Conservation (phyloP, 2,113 vertebrate genomes). For the Isichthys henryi region DNA sequence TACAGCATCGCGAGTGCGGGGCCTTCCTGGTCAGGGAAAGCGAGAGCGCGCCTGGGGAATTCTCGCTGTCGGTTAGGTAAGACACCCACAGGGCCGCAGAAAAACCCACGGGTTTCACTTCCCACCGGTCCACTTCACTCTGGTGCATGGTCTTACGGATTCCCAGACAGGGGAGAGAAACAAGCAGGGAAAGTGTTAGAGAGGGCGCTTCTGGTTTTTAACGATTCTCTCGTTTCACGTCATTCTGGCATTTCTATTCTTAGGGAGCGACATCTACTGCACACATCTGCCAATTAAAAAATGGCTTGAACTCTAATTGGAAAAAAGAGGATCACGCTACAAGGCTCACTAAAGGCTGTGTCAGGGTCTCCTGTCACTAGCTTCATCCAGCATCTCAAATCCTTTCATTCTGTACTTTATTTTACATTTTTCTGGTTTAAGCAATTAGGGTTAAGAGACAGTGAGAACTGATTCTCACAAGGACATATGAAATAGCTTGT, state of each 20-base stretch:
- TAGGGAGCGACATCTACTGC: background rate
- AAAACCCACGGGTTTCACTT: background rate
- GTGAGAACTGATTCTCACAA: background rate
- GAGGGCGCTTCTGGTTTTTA: background rate
- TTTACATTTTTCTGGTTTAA: background rate
- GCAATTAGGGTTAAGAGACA: background rate
- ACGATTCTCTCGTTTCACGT: background rate
- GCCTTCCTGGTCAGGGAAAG: slow-evolving; percentile 87
- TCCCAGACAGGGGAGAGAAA: background rate
- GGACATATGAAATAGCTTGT: background rate
- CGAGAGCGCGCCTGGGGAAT: slow-evolving; percentile 84
- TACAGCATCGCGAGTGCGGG: slow-evolving; percentile 67
- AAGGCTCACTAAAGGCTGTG: background rate
- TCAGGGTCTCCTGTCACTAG: background rate
- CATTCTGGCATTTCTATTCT: slow-evolving; percentile 7
- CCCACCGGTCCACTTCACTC: background rate
- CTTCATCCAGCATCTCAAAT: background rate
- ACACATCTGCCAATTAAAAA: slow-evolving; percentile 18
- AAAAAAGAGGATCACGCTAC: background rate
- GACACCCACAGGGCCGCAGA: slow-evolving; percentile 18
- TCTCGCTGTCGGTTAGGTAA: slow-evolving; percentile 90
- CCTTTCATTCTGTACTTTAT: background rate
- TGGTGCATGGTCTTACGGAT: background rate
- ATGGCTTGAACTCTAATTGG: slow-evolving; percentile 8
- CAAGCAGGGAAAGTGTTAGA: background rate